A percentile compares a stretch with the other conserved stretches of the same genome.
These are phyloP conservation scores for Nemurella pictetii DNA, from an alignment of 2,888 invertebrate species.

Conservation along the genomic window DNA sequence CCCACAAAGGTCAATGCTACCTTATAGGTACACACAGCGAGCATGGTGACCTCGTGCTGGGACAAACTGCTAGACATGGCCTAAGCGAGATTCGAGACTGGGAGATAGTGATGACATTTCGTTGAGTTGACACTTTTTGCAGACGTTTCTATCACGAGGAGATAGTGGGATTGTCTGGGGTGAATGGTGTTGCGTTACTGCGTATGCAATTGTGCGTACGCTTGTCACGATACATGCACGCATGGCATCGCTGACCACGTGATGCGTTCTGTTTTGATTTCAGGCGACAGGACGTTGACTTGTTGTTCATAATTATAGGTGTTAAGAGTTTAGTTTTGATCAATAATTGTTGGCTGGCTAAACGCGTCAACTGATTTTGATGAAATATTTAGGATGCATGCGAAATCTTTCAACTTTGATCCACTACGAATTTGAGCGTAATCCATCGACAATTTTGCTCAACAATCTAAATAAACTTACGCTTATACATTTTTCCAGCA, in stretches of 20 bases:
- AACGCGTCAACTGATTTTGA: too few species aligned
- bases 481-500: too few species aligned
- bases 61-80: background rate
- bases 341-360: too few species aligned
- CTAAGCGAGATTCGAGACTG: background rate
- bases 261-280: background rate
- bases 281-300: background rate
- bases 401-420: too few species aligned
- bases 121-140: background rate
- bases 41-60: background rate
- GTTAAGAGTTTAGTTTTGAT: too few species aligned
- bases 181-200: background rate
- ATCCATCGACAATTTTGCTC: too few species aligned
- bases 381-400: too few species aligned
- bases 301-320: background rate
- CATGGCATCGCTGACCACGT: too few species aligned
- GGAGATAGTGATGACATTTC: background rate
- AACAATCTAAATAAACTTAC: too few species aligned
- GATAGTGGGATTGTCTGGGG: background rate
- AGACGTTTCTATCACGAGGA: background rate
- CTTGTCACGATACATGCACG: too few species aligned
- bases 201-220: background rate
- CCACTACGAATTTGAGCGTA: too few species aligned
- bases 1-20: background rate
- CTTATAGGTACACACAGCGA: background rate